phyloP scores from a whole-genome alignment of 1,140 invertebrate genomes.

The Oedothorax gibbosus region DNA sequence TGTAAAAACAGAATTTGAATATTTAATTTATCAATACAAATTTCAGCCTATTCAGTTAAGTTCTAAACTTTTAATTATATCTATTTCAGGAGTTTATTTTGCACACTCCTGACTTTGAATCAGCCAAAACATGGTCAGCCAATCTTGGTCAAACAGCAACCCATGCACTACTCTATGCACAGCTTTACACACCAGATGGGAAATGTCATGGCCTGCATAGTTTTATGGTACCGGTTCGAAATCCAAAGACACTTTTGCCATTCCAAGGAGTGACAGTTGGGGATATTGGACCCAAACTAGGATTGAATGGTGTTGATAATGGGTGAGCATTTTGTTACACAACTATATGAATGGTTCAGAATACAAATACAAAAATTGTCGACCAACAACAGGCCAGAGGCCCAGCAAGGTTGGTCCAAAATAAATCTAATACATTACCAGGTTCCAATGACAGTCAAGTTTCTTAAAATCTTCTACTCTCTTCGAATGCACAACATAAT shows the following conservation, averaged over 20 bases:
- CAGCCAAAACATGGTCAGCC: slow-evolving; percentile 94
- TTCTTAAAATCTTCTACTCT: too few species aligned
- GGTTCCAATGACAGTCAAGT: too few species aligned
- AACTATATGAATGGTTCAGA: too few species aligned
- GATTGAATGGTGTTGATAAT: slow-evolving; percentile 90
- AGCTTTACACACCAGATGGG: slow-evolving; percentile 83
- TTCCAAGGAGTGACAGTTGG: slow-evolving; percentile 82
- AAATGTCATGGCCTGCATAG: slow-evolving; percentile 85
- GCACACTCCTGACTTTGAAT: slow-evolving; percentile 92
- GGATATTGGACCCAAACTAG: slow-evolving; percentile 90
- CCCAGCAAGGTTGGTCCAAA: too few species aligned
- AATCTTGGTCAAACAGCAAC: slow-evolving; percentile 89
- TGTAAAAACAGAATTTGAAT: too few species aligned
- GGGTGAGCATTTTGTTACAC: slow-evolving; percentile 72
- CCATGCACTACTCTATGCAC: slow-evolving; percentile 88
- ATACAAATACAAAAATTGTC: too few species aligned
- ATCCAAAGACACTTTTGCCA: slow-evolving; percentile 79
- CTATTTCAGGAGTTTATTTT: slow-evolving; percentile 81
- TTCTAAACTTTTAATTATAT: too few species aligned
- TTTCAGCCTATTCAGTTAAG: too few species aligned
- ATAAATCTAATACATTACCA: too few species aligned
- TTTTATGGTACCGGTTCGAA: slow-evolving; percentile 84
- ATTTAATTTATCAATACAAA: too few species aligned
- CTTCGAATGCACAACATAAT: too few species aligned
- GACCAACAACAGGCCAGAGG: too few species aligned